A percentile compares a stretch with the other conserved stretches of the same genome.
These are phyloP conservation scores for Ciconia nigra DNA, from an alignment of 2,797 vertebrate genomes.

Conservation along the genomic window DNA sequence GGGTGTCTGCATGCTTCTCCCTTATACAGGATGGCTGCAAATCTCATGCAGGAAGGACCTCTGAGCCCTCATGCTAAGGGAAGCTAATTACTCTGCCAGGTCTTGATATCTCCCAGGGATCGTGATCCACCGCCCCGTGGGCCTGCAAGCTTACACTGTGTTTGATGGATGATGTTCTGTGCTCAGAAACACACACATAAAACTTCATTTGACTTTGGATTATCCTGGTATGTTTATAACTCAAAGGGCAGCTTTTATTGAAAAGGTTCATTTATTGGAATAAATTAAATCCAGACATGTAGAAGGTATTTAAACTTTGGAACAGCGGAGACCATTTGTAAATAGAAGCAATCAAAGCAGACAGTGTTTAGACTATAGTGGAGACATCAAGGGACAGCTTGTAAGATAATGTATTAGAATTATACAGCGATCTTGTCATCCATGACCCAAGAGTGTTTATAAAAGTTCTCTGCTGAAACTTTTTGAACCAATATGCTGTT, in stretches of 20 bases:
- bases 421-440: not conserved
- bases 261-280: not conserved
- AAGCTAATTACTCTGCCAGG: not conserved
- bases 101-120: not conserved
- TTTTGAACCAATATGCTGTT: not conserved
- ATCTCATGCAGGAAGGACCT: accelerated
- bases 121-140: accelerated
- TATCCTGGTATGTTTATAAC: not conserved
- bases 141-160: not conserved
- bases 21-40: not conserved
- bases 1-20: not conserved
- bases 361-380: not conserved
- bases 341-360: conserved; percentile 7
- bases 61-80: not conserved
- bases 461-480: not conserved
- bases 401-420: not conserved
- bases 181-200: not conserved
- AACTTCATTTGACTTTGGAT: not conserved
- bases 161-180: not conserved
- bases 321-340: not conserved
- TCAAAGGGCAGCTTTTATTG: not conserved
- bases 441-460: not conserved
- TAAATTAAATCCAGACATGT: conserved; percentile 11
- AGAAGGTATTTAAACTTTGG: conserved; percentile 14
- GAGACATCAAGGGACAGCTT: not conserved